Evolutionary conservation across 2,113 vertebrate genomes (phyloP), one percentile per base, ranked within the genome.

Genomic region (Calypte anna): DNA sequence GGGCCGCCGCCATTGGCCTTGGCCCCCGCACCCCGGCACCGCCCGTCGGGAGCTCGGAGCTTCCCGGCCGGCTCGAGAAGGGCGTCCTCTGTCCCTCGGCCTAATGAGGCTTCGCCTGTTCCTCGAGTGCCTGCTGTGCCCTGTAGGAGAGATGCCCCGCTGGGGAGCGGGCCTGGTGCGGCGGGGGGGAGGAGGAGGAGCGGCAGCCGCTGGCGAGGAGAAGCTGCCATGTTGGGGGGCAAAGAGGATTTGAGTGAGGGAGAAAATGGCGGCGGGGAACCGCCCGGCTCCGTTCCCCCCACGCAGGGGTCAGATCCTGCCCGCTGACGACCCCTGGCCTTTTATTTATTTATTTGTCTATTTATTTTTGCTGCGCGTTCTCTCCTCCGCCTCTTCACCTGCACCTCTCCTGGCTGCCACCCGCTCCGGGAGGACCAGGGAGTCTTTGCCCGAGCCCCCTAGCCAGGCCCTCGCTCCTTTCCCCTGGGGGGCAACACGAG

Each of bases 181-280:
- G 84, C 50, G 74, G 76, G 70, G 64, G 62, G 50, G 38, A 40
- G 38, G 38, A 40, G 38, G 38, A 40, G 38, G 38, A 40, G 38
- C 38, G 38, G 38, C 38, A 76, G 61, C 36, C 3, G 69, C 55
- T n/a, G 46, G n/a, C 11, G 59, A 55, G 40, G 61, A 62, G 44
- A 36, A 80, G 77, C 85, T 96, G 92, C 96, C 85, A 90, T 94
- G 86, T 81, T 91, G 80, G 63, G 90, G 93, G 88, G 61, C 36
- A 24, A 72, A 23, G 58, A 43, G 75, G 75, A 36, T 58, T 61
- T 46, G 33, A 54, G 7, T 24, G 75, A 92, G 92, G 92, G 75
- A 95, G 91, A 96, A 97, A 84, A 97, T 97, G 96, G 96, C 94
- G 96, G 57, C 92, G 50, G 69, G 80, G 69, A 87, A 44, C 24